These are phyloP conservation scores for Porites rus DNA, from an alignment of 92 coral and sea anemone species.

Conservation along the genomic window DNA sequence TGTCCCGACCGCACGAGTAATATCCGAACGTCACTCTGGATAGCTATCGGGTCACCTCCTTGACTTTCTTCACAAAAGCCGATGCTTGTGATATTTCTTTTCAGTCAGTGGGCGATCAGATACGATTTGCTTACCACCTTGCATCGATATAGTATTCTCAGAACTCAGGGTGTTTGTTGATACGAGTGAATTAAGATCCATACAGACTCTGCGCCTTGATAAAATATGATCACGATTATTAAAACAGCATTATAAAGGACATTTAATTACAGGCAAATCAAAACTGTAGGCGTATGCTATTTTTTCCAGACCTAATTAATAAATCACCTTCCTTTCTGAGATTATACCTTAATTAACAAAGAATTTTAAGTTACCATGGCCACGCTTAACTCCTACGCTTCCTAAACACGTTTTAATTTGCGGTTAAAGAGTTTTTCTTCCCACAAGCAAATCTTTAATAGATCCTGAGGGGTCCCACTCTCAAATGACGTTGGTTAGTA, in stretches of 20 bases:
- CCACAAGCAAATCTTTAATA: not conserved
- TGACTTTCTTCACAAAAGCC: not conserved
- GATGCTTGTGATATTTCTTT: not conserved
- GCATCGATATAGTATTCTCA: not conserved
- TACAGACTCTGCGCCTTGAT: not conserved
- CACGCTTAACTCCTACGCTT: not conserved
- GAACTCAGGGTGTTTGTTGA: constrained; percentile 17
- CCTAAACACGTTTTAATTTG: not conserved
- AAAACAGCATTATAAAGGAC: no score
- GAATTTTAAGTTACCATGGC: not conserved
- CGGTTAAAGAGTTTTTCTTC: not conserved
- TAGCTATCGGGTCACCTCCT: constrained; percentile 9
- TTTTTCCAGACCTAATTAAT: no score
- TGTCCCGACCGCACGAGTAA: not conserved
- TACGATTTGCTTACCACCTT: not conserved
- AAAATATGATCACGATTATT: not conserved
- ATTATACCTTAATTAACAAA: no score
- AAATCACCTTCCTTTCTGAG: no score
- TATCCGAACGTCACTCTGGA: not conserved
- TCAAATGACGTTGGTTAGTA: constrained; percentile 2
- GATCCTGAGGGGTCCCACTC: not conserved
- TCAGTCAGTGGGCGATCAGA: not conserved
- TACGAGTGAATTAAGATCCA: not conserved
- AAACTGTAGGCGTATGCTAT: no score
- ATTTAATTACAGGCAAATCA: no score